Evolutionary conservation across 2,113 vertebrate species (phyloP).

Genomic region (Salvator merianae): DNA sequence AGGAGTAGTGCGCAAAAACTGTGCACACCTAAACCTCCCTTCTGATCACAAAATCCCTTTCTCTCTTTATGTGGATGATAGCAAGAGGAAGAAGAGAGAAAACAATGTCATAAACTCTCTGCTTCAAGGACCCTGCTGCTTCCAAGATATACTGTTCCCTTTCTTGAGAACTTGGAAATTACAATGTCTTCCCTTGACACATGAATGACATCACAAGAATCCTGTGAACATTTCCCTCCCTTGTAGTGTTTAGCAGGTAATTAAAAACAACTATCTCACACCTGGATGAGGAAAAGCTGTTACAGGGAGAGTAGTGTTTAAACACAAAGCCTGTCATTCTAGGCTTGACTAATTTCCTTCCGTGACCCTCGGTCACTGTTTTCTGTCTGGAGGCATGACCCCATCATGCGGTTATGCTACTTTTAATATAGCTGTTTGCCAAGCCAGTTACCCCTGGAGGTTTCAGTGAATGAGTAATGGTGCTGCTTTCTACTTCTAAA

Average conservation of each 20-base stretch:
- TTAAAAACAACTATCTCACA: constrained; percentile 1
- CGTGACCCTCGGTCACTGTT: background rate
- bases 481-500: background rate
- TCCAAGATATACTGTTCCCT: background rate
- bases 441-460: background rate
- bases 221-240: background rate
- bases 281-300: background rate
- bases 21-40: too few relatives aligned
- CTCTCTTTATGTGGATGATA: too few relatives aligned
- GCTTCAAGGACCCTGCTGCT: background rate
- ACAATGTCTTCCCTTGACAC: background rate
- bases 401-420: background rate
- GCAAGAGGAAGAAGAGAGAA: background rate
- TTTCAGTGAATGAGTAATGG: background rate
- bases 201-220: background rate
- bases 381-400: background rate
- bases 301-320: background rate
- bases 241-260: background rate
- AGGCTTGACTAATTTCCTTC: background rate
- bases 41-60: too few relatives aligned
- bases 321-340: background rate
- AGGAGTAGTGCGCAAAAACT: too few relatives aligned
- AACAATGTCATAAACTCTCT: background rate
- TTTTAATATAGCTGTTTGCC: constrained; percentile 12
- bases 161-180: background rate